A percentile compares a stretch with the other conserved stretches of the same genome.
phyloP scores from a whole-genome alignment of 1,140 invertebrate species.

The Proctacanthus coquilletti region DNA sequence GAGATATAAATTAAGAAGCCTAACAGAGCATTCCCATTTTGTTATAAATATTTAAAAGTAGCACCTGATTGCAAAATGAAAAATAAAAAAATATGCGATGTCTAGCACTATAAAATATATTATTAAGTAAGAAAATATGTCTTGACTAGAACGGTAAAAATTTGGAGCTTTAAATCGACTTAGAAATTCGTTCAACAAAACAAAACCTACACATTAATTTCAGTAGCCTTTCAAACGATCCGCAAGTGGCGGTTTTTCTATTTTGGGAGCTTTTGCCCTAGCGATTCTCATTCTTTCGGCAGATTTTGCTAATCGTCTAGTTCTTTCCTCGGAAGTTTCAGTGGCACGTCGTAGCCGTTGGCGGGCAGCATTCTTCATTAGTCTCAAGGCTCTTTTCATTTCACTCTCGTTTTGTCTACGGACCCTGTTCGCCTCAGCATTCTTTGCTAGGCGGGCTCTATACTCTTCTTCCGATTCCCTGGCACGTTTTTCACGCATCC shows the following conservation, averaged over 20 bases:
- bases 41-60: too few relatives aligned
- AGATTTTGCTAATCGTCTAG: slow-evolving; percentile 31
- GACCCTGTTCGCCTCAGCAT: slow-evolving; percentile 28
- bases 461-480: slow-evolving; percentile 26
- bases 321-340: slow-evolving; percentile 34
- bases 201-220: too few relatives aligned
- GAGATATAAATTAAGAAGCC: too few relatives aligned
- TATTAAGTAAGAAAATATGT: too few relatives aligned
- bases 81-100: too few relatives aligned
- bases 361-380: slow-evolving; percentile 29
- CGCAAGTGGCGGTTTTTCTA: slow-evolving; percentile 24
- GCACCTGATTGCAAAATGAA: too few relatives aligned
- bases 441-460: slow-evolving; percentile 24
- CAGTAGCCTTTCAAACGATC: slow-evolving; percentile 28
- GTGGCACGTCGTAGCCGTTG: slow-evolving; percentile 26
- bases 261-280: slow-evolving; percentile 24
- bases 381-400: slow-evolving; percentile 31
- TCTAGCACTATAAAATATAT: too few relatives aligned
- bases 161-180: too few relatives aligned
- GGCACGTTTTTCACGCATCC: slow-evolving; percentile 25
- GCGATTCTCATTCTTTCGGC: slow-evolving; percentile 24
- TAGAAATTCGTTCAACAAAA: too few relatives aligned
- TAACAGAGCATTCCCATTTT: too few relatives aligned
- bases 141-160: too few relatives aligned
- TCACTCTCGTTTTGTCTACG: slow-evolving; percentile 28